phyloP scores from a whole-genome alignment of 2,113 vertebrate species.

The Marmota monax region DNA sequence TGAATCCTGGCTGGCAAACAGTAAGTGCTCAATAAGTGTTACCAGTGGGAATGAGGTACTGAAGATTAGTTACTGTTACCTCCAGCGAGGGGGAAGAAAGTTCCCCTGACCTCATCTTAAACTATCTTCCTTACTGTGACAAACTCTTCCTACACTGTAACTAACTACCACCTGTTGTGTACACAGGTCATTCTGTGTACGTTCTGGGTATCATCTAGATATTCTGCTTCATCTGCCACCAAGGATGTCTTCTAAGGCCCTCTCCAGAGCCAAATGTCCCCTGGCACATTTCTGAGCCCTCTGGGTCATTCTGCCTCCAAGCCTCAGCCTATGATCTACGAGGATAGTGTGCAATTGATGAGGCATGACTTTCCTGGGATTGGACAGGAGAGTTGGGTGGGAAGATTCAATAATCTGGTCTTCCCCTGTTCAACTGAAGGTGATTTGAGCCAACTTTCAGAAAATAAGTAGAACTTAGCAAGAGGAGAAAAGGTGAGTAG shows the following conservation, averaged over 20 bases:
- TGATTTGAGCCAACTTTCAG: not conserved
- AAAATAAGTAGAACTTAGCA: not conserved
- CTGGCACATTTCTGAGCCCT: too few relatives aligned
- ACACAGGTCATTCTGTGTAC: not conserved
- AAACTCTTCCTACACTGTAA: not conserved
- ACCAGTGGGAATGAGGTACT: accelerated
- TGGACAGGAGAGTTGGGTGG: too few relatives aligned
- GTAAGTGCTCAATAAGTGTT: not conserved
- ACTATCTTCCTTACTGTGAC: not conserved
- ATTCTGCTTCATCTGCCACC: not conserved
- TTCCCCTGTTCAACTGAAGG: too few relatives aligned
- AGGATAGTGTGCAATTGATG: too few relatives aligned
- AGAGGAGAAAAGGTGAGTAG: not conserved
- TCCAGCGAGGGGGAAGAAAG: not conserved
- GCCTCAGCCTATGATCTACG: accelerated
- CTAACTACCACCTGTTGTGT: too few relatives aligned
- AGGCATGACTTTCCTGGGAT: not conserved
- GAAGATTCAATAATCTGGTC: too few relatives aligned
- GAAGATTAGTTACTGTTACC: too few relatives aligned
- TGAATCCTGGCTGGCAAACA: not conserved
- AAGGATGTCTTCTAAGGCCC: not conserved
- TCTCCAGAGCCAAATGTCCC: not conserved
- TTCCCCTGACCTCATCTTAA: not conserved
- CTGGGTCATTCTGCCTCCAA: too few relatives aligned
- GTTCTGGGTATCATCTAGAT: not conserved